Evolutionary conservation across 2,888 invertebrate species (phyloP).

Genomic region (Oscheius sp.): DNA sequence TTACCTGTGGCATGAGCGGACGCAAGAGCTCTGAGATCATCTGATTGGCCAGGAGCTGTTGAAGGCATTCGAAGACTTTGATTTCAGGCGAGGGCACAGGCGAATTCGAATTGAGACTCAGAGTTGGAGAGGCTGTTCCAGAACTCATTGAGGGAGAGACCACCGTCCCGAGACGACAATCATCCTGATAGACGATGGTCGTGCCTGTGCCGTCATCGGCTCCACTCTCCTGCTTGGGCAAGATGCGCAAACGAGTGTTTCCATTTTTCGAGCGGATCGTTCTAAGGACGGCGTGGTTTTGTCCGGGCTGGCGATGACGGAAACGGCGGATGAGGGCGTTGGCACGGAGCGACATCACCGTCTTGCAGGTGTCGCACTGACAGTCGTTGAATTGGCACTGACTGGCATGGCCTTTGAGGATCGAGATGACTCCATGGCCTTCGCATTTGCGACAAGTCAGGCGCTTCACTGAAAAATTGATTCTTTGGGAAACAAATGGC

Average conservation of each 20-base stretch:
- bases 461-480: slow-evolving; percentile 54
- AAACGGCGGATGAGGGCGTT: slow-evolving; percentile 61
- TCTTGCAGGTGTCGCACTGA: slow-evolving; percentile 52
- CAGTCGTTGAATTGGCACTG: slow-evolving; percentile 62
- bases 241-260: slow-evolving; percentile 52
- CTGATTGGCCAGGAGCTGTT: slow-evolving; percentile 17
- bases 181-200: slow-evolving; percentile 33
- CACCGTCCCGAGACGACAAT: background rate
- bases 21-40: slow-evolving; percentile 16
- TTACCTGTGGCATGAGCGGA: slow-evolving; percentile 13
- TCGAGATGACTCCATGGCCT: slow-evolving; percentile 56
- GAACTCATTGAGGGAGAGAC: slow-evolving; percentile 1
- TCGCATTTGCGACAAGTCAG: slow-evolving; percentile 65
- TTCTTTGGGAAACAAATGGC: too few relatives aligned
- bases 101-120: background rate
- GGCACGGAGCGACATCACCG: slow-evolving; percentile 60
- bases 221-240: slow-evolving; percentile 37
- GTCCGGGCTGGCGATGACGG: slow-evolving; percentile 51
- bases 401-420: slow-evolving; percentile 63
- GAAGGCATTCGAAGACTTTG: slow-evolving; percentile 18
- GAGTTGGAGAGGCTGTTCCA: background rate
- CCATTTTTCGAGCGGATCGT: slow-evolving; percentile 55
- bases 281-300: slow-evolving; percentile 46
- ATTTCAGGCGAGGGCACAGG: slow-evolving; percentile 15
- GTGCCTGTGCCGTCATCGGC: slow-evolving; percentile 24